These are phyloP conservation scores for Cephalopterus ornatus DNA, from an alignment of 2,113 vertebrate genomes.

Conservation along the genomic window DNA sequence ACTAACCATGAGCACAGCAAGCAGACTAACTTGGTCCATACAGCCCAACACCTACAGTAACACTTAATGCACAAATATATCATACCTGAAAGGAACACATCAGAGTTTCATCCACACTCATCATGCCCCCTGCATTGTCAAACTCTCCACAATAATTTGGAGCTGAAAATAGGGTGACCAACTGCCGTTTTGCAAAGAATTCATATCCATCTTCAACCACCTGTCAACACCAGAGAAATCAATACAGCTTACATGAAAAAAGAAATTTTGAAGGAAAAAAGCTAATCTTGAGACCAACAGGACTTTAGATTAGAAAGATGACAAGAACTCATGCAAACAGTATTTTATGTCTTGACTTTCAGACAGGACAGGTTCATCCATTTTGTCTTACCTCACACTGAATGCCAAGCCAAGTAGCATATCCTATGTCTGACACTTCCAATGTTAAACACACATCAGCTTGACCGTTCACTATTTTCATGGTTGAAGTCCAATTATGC, in stretches of 20 bases:
- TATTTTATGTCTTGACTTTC: not conserved
- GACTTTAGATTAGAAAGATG: not conserved
- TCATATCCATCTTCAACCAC: conserved; percentile 95
- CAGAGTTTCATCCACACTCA: conserved; percentile 95
- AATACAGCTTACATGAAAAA: not conserved
- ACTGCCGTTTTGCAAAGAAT: conserved; percentile 93
- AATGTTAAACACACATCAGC: not conserved
- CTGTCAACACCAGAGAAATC: conserved; percentile 68
- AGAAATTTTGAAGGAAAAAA: not conserved
- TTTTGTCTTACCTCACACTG: not conserved
- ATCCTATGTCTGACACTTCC: not conserved
- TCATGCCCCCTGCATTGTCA: conserved; percentile 95
- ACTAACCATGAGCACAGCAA: not conserved
- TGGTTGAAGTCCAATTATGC: not conserved
- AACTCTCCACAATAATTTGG: conserved; percentile 96
- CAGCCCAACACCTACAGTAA: not conserved
- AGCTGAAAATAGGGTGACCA: conserved; percentile 93
- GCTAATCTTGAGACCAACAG: not conserved
- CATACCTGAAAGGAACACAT: conserved; percentile 97
- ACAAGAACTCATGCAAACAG: not conserved
- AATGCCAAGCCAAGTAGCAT: not conserved
- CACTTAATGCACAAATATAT: not conserved
- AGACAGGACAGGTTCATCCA: not conserved
- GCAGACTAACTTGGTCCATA: too few relatives aligned
- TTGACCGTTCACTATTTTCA: not conserved